phyloP scores from a whole-genome alignment of 2,797 vertebrate genomes.

The Tadarida brasiliensis region DNA sequence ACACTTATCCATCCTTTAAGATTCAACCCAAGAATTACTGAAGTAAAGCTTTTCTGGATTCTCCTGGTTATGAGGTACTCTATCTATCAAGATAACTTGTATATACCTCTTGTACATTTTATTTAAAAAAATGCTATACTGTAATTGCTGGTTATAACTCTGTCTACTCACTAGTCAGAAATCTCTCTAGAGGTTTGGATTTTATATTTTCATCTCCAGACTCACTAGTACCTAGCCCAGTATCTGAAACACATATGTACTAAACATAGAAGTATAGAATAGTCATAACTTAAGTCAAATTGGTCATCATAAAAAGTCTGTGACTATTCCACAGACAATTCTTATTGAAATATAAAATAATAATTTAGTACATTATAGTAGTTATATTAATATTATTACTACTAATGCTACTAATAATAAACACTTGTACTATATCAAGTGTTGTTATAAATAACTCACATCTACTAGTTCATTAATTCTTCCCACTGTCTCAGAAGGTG shows the following conservation, averaged over 20 bases:
- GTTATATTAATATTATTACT: background rate
- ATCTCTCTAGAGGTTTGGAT: background rate
- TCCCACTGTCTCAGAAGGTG: background rate
- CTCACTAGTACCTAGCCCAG: background rate
- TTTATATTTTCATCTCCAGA: background rate
- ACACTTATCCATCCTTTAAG: background rate
- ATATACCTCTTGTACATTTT: background rate
- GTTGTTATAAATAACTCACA: background rate
- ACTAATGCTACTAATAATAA: background rate
- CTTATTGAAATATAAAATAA: background rate
- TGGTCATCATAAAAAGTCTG: background rate
- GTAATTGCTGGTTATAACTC: background rate
- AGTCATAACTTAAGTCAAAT: constrained; percentile 8
- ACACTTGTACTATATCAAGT: background rate
- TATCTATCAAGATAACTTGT: background rate
- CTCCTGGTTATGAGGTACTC: background rate
- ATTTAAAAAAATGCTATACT: background rate
- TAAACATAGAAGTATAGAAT: background rate
- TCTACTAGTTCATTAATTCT: background rate
- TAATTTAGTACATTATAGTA: background rate
- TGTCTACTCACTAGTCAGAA: background rate
- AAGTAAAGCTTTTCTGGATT: background rate
- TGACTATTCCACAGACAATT: background rate
- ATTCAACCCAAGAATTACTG: background rate
- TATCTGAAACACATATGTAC: background rate